Conservation (phyloP, 2,113 vertebrate genomes). For the human region DNA sequence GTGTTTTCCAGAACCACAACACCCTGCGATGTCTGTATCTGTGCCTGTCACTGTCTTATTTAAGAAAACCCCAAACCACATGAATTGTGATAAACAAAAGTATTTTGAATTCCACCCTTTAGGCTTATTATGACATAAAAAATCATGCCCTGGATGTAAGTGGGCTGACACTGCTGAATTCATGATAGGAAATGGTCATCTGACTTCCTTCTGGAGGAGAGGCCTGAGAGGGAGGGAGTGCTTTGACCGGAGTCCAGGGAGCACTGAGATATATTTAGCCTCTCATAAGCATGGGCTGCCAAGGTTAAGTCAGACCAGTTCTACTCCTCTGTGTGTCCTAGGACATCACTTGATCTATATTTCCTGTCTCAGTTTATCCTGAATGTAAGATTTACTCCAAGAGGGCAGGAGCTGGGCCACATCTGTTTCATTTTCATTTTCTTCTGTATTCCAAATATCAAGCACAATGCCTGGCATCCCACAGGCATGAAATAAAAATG, state of each 20-base stretch:
- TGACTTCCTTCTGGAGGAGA: conserved; percentile 35
- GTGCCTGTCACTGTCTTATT: not conserved
- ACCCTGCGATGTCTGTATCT: not conserved
- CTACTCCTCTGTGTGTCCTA: not conserved
- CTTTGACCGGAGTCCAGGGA: not conserved
- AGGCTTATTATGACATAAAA: not conserved
- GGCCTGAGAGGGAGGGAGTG: not conserved
- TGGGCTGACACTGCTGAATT: not conserved
- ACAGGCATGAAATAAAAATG: not conserved
- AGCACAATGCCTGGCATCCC: not conserved
- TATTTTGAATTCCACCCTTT: conserved; percentile 11
- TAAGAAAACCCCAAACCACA: conserved; percentile 52
- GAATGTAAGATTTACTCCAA: not conserved
- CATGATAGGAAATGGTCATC: conserved; percentile 17
- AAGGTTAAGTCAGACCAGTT: not conserved
- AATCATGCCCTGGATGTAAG: not conserved
- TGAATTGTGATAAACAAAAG: conserved; percentile 5
- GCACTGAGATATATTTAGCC: not conserved
- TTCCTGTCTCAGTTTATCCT: not conserved
- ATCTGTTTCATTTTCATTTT: not conserved
- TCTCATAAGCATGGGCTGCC: not conserved
- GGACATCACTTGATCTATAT: not conserved
- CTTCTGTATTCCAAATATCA: not conserved
- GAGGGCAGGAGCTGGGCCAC: not conserved
- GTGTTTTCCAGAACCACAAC: conserved; percentile 26